These are phyloP conservation scores for Glyphotaelius pellucidus DNA, from an alignment of 2,888 invertebrate species.

Conservation along the genomic window DNA sequence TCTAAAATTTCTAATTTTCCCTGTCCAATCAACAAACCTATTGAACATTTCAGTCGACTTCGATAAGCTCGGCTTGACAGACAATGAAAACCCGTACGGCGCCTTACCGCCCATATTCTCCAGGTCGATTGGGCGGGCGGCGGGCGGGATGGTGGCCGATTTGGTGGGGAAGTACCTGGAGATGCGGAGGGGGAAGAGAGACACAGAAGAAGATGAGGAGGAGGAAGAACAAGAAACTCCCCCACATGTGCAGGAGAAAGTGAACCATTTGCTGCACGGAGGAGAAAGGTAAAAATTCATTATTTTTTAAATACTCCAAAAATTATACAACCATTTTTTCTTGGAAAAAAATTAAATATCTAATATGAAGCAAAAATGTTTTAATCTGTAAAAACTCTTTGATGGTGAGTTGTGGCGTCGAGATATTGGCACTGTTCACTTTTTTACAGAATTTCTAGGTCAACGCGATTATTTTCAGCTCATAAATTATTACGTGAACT, in stretches of 20 bases:
- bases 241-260: constrained; percentile 71
- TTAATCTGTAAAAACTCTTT: too few species aligned
- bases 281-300: constrained; percentile 80
- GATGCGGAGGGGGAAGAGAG: constrained; percentile 77
- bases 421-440: too few species aligned
- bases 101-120: constrained; percentile 86
- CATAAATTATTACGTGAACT: too few species aligned
- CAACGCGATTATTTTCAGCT: too few species aligned
- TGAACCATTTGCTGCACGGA: constrained; percentile 81
- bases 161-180: constrained; percentile 86
- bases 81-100: constrained; percentile 92
- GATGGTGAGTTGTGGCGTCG: too few species aligned
- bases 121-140: constrained; percentile 85
- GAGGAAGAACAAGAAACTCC: constrained; percentile 72
- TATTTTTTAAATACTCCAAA: not conserved
- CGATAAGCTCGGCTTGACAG: constrained; percentile 90
- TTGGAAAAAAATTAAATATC: too few species aligned
- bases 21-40: not conserved
- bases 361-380: too few species aligned
- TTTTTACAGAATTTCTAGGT: too few species aligned
- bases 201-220: constrained; percentile 71
- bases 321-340: too few species aligned
- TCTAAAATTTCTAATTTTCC: not conserved
- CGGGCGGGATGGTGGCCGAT: constrained; percentile 83
- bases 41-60: constrained; percentile 83